Percentiles rank a stretch among this genome's conserved stretches.
Evolutionary conservation across 1,140 invertebrate genomes (phyloP).

Genomic region (Zophobas atratus): DNA sequence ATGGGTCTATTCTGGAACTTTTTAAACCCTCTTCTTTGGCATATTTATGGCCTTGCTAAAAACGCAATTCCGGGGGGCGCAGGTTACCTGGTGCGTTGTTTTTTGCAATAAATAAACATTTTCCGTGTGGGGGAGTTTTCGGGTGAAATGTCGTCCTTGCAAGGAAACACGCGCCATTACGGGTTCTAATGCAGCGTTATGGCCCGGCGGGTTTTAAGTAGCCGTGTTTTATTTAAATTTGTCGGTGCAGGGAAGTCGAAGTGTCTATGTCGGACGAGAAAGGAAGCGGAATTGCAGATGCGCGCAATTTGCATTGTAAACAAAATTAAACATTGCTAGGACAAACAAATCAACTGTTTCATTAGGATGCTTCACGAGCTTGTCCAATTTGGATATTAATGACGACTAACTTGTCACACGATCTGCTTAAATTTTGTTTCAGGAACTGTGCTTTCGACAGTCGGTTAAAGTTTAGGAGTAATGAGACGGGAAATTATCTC

Average conservation of each 20-base stretch:
- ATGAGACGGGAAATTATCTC: too few species aligned
- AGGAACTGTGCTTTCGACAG: too few species aligned
- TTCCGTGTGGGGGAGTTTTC: not conserved
- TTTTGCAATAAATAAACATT: not conserved
- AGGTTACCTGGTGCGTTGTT: not conserved
- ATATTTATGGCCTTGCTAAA: slow-evolving; percentile 16
- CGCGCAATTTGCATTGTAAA: slow-evolving; percentile 27
- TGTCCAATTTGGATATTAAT: too few species aligned
- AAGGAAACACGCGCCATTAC: not conserved
- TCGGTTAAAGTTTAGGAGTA: too few species aligned
- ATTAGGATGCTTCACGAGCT: not conserved
- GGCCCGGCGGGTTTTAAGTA: not conserved
- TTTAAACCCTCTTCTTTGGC: slow-evolving; percentile 21
- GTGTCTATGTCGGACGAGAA: slow-evolving; percentile 8
- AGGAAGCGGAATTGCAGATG: slow-evolving; percentile 10
- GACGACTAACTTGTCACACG: too few species aligned
- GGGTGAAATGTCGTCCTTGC: not conserved
- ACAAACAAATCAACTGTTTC: not conserved
- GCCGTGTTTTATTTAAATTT: slow-evolving; percentile 22
- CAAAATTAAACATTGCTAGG: slow-evolving; percentile 6
- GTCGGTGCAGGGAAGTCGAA: slow-evolving; percentile 6
- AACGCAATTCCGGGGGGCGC: not conserved
- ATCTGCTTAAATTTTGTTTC: too few species aligned
- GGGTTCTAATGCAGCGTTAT: slow-evolving; percentile 6
- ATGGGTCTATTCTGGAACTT: not conserved